Evolutionary conservation across 2,888 invertebrate genomes (phyloP), one percentile per base, ranked within the genome.

Genomic region (Zaprionus lineosus): DNA sequence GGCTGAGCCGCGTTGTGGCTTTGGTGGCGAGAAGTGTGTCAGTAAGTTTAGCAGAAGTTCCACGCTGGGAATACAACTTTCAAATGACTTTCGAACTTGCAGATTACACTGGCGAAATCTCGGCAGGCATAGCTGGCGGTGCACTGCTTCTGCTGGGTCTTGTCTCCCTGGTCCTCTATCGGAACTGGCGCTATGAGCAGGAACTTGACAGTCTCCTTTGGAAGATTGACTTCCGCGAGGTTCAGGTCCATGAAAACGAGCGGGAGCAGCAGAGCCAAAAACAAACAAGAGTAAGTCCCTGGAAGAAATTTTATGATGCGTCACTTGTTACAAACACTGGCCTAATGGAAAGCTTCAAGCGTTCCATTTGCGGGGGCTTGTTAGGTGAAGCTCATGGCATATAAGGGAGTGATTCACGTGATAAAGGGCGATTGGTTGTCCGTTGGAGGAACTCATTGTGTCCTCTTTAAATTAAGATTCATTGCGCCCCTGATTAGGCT

Each of bases 151-250:
- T 96, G 3, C 89, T 96, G 26, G 91, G 93, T 0, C 91, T 96
- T 2, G 93, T 95, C n/a, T 93, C 93, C 0, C 91, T 96, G 51
- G 93, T 96, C 0, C 91, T 96, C 7, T 96, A 95, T 91, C 93
- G 97, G 57, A 97, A 97, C 89, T 97, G 97, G 97, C 93, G 94
- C 28, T 97, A 98, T 89, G 97, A 98, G 87, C 97, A 97, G 86
- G 97, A 97, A 86, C 91, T 98, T 68, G 97, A 97, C 88, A 97
- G 96, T 50, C 91, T 98, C 28, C 92, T 98, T 28, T 98, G 98
- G 98, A 97, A 97, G 91, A 95, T 98, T 55, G 97, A 98, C 91
- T 97, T 94, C 90, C 93, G 94, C 62, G 97, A 98, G 82, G 94
- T 98, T 39, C 94, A 96, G 86, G 92, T 95, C 74, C 93, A 92